phyloP scores from a whole-genome alignment of 2,113 vertebrate genomes.

The Antigone vipio region DNA sequence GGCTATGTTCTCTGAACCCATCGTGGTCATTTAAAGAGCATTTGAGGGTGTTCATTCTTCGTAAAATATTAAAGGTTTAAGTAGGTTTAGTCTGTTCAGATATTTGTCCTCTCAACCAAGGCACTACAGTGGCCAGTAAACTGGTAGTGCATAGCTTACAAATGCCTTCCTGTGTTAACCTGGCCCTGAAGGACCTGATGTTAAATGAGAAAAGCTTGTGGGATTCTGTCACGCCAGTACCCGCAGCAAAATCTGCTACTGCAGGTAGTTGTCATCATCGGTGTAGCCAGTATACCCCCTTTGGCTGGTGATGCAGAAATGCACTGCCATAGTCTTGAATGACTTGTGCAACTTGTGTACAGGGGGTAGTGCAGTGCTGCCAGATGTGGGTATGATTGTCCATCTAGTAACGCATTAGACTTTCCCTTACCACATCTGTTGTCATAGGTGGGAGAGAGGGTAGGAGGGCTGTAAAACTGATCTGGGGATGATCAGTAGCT shows the following conservation, averaged over 20 bases:
- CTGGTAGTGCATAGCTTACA: background rate
- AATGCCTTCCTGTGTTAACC: background rate
- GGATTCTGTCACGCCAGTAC: background rate
- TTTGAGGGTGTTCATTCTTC: background rate
- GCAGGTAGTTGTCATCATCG: background rate
- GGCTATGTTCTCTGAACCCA: background rate
- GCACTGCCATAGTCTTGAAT: background rate
- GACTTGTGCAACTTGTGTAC: background rate
- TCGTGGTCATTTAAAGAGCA: background rate
- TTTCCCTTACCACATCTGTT: background rate
- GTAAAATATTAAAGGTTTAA: background rate
- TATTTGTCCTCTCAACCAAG: background rate
- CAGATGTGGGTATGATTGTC: background rate
- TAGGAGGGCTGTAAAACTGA: background rate
- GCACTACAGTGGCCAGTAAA: background rate
- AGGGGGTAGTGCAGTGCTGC: background rate
- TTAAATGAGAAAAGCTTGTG: background rate
- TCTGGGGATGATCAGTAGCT: background rate
- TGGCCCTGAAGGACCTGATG: background rate
- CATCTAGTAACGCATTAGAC: background rate
- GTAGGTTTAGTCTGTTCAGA: background rate
- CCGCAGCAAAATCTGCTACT: background rate
- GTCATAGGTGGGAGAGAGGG: background rate
- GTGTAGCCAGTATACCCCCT: background rate
- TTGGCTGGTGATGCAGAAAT: background rate